These are phyloP conservation scores for Echinometra lucunter DNA, from an alignment of 53 echinoderm and acorn worm genomes.

Conservation along the genomic window DNA sequence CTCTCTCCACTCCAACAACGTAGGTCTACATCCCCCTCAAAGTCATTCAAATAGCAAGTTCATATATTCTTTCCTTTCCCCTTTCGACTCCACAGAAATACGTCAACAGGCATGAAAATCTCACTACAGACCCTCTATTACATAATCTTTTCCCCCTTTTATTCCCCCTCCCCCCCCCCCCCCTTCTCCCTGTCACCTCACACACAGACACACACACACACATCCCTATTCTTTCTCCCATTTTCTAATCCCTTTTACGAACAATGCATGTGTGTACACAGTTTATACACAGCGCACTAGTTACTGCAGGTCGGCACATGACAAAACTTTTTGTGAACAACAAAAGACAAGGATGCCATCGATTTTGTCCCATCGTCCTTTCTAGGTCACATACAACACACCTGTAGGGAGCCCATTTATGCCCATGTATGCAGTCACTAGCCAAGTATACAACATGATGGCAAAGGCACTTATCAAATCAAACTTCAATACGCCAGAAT, in stretches of 20 bases:
- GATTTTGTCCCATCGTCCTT: not conserved
- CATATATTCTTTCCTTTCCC: not conserved
- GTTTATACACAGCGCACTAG: conserved; percentile 17
- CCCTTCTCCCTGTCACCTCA: too few species aligned
- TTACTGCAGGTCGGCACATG: not conserved
- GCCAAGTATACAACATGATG: too few species aligned
- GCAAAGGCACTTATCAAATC: not conserved
- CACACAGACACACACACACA: too few species aligned
- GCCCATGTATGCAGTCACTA: not conserved
- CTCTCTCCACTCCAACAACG: not conserved
- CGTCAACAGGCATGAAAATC: too few species aligned
- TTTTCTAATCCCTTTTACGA: not conserved
- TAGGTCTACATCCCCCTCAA: not conserved
- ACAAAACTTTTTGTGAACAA: conserved; percentile 26
- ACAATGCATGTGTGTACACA: conserved; percentile 50
- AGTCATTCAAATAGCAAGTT: too few species aligned
- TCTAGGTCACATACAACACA: conserved; percentile 8
- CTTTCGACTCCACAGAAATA: not conserved
- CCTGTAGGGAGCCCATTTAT: not conserved
- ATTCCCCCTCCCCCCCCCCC: not conserved
- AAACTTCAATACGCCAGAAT: not conserved
- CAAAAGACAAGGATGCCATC: conserved; percentile 3
- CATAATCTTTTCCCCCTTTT: not conserved
- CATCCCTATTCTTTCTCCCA: not conserved
- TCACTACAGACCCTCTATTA: not conserved